phyloP scores from a whole-genome alignment of 2,797 vertebrate species.

The Clamator glandarius region DNA sequence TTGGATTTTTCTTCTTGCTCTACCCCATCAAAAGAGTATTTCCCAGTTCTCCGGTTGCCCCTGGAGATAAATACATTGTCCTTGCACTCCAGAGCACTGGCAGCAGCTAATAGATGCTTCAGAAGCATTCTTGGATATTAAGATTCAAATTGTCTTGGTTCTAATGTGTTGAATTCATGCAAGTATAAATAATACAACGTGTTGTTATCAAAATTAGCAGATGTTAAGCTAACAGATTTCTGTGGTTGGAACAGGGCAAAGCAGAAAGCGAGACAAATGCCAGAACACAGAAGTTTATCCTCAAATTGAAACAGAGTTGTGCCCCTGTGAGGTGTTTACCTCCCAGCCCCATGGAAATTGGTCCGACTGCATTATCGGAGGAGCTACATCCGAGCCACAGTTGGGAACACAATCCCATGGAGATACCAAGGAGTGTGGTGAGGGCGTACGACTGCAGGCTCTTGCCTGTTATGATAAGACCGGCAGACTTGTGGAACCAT shows the following conservation, averaged over 20 bases:
- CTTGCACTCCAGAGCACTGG: constrained; percentile 25
- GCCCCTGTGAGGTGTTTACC: constrained; percentile 86
- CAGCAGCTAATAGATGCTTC: constrained; percentile 37
- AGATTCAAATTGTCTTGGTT: constrained; percentile 58
- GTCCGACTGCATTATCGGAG: constrained; percentile 89
- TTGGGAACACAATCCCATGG: constrained; percentile 66
- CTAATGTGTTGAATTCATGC: constrained; percentile 59
- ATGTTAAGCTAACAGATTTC: constrained; percentile 61
- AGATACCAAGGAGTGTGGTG: constrained; percentile 84
- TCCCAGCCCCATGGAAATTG: constrained; percentile 90
- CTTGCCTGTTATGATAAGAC: constrained; percentile 85
- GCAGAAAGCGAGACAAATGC: constrained; percentile 92
- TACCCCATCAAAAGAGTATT: constrained; percentile 1
- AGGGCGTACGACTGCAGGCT: constrained; percentile 84
- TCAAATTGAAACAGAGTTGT: constrained; percentile 84
- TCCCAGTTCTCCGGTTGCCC: constrained; percentile 44
- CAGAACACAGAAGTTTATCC: constrained; percentile 84
- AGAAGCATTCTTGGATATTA: constrained; percentile 58
- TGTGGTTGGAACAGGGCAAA: constrained; percentile 85
- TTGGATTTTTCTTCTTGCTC: not conserved
- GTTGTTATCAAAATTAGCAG: constrained; percentile 63
- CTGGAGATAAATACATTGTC: constrained; percentile 46
- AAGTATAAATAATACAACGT: constrained; percentile 57
- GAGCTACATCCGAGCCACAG: constrained; percentile 47
- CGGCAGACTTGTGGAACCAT: constrained; percentile 83